Conservation (phyloP, 2,797 vertebrate species). For the Parauchenoglanis ngamensis region DNA sequence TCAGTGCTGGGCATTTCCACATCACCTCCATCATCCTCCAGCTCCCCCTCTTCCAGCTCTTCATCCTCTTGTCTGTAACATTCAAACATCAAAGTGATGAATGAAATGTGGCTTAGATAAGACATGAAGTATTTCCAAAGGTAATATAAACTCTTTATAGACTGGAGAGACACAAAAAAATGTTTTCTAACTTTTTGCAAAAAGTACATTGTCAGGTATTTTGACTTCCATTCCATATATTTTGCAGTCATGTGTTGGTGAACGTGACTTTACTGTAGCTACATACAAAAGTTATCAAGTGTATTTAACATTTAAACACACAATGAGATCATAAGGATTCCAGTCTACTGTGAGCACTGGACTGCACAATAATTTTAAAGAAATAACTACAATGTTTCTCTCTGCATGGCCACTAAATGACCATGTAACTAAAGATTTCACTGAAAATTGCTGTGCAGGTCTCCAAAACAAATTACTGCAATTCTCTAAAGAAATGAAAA, state of each 20-base stretch:
- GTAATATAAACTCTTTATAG: background rate
- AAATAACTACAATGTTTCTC: background rate
- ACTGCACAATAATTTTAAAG: background rate
- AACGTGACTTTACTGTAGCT: background rate
- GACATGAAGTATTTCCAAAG: background rate
- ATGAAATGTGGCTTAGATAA: conserved; percentile 18
- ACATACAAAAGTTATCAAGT: background rate
- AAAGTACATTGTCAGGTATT: background rate
- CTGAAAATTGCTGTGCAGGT: background rate
- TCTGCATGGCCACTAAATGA: background rate
- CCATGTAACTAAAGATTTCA: background rate
- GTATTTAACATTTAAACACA: background rate
- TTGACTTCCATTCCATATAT: background rate
- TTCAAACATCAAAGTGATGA: conserved; percentile 28
- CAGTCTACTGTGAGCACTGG: background rate
- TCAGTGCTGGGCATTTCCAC: conserved; percentile 74
- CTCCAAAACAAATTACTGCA: background rate
- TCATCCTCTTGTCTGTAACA: conserved; percentile 83
- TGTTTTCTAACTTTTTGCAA: background rate
- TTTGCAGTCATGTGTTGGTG: background rate
- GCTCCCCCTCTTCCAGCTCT: conserved; percentile 91
- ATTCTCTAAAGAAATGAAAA: background rate
- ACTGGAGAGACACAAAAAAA: background rate
- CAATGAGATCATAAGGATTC: background rate
- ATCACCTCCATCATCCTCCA: conserved; percentile 91